Percentiles rank a stretch among this genome's conserved stretches.
phyloP scores from a whole-genome alignment of 2,888 invertebrate species.

The Phaonia tiefii region DNA sequence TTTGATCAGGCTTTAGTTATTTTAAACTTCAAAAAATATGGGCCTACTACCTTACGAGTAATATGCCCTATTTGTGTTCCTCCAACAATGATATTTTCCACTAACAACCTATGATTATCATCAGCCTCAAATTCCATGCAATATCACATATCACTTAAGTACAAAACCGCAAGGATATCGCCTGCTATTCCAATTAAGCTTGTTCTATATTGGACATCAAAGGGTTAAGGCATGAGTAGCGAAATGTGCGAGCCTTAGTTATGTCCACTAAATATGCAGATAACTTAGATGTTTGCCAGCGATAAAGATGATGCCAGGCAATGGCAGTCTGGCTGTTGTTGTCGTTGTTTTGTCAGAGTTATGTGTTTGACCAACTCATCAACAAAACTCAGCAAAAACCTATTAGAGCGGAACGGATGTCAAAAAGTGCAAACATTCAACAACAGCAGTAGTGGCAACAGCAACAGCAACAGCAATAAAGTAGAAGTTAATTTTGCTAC shows the following conservation, averaged over 20 bases:
- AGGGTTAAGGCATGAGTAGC: constrained; percentile 17
- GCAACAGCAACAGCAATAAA: constrained; percentile 19
- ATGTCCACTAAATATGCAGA: constrained; percentile 44
- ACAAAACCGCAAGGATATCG: too few relatives aligned
- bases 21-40: too few relatives aligned
- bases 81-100: too few relatives aligned
- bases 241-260: constrained; percentile 1
- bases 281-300: constrained; percentile 37
- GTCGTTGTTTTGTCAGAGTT: constrained; percentile 1
- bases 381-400: not conserved
- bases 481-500: constrained; percentile 55
- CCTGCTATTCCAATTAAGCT: too few relatives aligned
- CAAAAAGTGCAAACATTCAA: constrained; percentile 45
- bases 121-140: too few relatives aligned
- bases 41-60: too few relatives aligned
- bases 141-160: too few relatives aligned
- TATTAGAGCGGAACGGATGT: constrained; percentile 54
- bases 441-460: not conserved
- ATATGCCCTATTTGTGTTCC: too few relatives aligned
- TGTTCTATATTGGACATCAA: not conserved
- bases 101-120: too few relatives aligned
- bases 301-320: constrained; percentile 22
- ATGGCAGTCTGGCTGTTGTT: not conserved
- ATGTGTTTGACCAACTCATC: constrained; percentile 9
- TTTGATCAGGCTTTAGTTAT: too few relatives aligned